phyloP scores from a whole-genome alignment of 1,140 invertebrate genomes.

The Neuroterus valhalla region DNA sequence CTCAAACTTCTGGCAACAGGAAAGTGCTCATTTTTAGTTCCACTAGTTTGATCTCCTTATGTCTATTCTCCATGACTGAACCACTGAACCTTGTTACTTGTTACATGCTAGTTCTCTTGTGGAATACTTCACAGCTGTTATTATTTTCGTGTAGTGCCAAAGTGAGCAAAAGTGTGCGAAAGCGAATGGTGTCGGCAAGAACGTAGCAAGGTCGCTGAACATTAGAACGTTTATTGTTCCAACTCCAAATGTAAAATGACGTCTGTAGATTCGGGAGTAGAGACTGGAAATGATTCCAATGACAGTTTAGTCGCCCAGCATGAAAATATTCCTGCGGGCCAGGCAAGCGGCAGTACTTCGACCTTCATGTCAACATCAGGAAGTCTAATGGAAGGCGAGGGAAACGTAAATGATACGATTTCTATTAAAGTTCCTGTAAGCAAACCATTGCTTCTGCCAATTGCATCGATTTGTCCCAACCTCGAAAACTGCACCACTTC shows the following conservation, averaged over 20 bases:
- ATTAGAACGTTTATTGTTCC: neutral
- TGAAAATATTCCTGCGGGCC: constrained; percentile 32
- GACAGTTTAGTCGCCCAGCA: constrained; percentile 73
- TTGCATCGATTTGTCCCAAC: neutral
- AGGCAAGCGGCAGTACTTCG: constrained; percentile 21
- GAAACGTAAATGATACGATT: constrained; percentile 15
- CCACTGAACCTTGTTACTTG: too few relatives aligned
- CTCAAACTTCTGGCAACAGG: too few relatives aligned
- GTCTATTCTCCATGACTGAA: too few relatives aligned
- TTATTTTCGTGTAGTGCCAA: constrained; percentile 17
- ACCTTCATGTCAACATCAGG: neutral
- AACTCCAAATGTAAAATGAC: constrained; percentile 58
- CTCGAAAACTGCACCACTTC: neutral
- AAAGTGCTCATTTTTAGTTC: too few relatives aligned
- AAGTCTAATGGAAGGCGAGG: constrained; percentile 20
- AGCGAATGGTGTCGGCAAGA: constrained; percentile 13
- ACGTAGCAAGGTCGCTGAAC: neutral
- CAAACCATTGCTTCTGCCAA: neutral
- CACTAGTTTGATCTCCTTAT: too few relatives aligned
- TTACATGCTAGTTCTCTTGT: neutral
- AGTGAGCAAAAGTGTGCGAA: neutral
- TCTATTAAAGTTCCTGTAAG: neutral
- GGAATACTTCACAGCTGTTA: constrained; percentile 15
- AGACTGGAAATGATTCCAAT: constrained; percentile 81
- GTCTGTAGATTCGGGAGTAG: constrained; percentile 79